Conservation (phyloP, 2,113 vertebrate species). For the Bujurquina vittata region DNA sequence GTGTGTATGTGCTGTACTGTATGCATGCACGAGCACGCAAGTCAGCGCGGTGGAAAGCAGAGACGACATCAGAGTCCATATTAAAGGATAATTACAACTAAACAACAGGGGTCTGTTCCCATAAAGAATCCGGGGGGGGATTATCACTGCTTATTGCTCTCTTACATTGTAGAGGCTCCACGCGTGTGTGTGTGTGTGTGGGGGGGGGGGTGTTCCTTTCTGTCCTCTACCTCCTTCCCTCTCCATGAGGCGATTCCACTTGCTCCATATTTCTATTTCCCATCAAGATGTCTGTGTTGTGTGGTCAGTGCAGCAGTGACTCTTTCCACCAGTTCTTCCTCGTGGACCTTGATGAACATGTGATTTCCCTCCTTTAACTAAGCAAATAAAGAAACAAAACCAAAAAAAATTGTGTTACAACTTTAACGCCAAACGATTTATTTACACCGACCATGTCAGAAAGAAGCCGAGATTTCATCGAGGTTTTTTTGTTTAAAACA, state of each 20-base stretch:
- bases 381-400: not conserved
- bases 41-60: conserved; percentile 41
- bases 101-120: conserved; percentile 78
- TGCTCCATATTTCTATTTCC: not conserved
- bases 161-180: conserved; percentile 48
- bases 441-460: too few relatives aligned
- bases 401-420: not conserved
- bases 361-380: not conserved
- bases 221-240: not conserved
- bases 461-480: too few relatives aligned
- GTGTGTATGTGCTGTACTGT: conserved; percentile 43
- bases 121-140: conserved; percentile 60
- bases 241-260: not conserved
- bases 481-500: too few relatives aligned
- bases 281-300: not conserved
- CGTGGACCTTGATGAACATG: not conserved
- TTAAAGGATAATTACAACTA: conserved; percentile 83
- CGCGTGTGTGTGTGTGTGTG: not conserved
- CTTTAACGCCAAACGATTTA: not conserved
- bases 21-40: conserved; percentile 2
- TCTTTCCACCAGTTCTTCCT: not conserved
- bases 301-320: not conserved
- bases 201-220: not conserved
- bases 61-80: conserved; percentile 80
- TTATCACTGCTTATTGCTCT: conserved; percentile 71